Evolutionary conservation across 1,140 invertebrate genomes (phyloP), one percentile per base, ranked within the genome.

Genomic region (Dinothrombium tinctorium): DNA sequence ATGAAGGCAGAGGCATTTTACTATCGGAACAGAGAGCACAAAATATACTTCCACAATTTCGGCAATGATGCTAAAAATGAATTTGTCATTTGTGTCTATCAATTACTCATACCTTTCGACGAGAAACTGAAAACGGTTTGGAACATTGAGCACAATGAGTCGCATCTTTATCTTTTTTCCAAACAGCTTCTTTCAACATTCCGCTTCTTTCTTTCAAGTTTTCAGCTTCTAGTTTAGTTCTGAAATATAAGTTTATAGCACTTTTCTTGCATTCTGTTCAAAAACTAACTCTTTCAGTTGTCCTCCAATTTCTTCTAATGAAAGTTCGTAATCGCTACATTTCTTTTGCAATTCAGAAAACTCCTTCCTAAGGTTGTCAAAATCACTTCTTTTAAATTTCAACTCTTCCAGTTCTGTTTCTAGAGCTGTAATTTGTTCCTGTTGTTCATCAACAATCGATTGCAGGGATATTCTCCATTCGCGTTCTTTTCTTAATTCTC

Each of bases 21-120:
- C 90, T 89, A 58, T 92, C 83, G 35, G 84, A 92, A 60, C 89
- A 96, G 8, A 72, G 60, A 44, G 72, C 70, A 57, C 89, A 95
- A 60, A 86, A 95, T 54, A 95, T 92, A 38, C 83, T 73, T 0
- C 89, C 89, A 62, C 87, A 95, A 49, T 80, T 73, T 42, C 89
- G 69, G 58, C 83, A 89, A 56, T 89, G 83, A 53, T 90, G 83
- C 74, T 81, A 62, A 33, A 72, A 51, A 37, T 29, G 28, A 29
- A 51, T 42, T 48, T 23, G 50, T 42, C 46, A 52, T 42, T 51
- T 51, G 49, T 50, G n/a, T 21, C 56, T 56, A 38, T 54, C 49
- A 45, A 37, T 25, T 24, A 37, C 20, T 17, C 35, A 52, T 66
- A 86, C 82, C 69, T 84, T 87, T 59, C 89, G 68, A 50, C 83